phyloP scores from a whole-genome alignment of 35 echinoderm and acorn worm species.

The Patiria miniata region DNA sequence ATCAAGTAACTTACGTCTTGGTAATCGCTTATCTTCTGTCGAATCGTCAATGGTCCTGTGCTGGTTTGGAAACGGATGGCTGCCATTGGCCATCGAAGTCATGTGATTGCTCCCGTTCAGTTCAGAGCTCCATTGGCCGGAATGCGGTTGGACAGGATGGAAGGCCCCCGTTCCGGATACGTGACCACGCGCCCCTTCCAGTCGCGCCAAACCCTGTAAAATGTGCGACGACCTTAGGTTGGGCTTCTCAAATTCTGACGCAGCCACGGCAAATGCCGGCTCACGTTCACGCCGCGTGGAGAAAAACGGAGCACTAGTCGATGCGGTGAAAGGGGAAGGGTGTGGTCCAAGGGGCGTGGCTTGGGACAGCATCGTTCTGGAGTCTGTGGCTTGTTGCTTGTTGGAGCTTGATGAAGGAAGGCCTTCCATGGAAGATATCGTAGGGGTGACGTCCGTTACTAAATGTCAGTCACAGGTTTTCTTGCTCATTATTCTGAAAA shows the following conservation, averaged over 20 bases:
- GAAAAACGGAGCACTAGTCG: not conserved
- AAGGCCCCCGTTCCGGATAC: not conserved
- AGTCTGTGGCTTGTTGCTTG: not conserved
- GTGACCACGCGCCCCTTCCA: slow-evolving; percentile 5
- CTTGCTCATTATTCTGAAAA: no score
- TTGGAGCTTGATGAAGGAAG: not conserved
- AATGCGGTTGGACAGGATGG: not conserved
- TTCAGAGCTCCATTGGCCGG: not conserved
- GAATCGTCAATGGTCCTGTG: not conserved
- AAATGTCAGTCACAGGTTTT: no score
- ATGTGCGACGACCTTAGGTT: not conserved
- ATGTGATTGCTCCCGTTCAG: not conserved
- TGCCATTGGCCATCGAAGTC: not conserved
- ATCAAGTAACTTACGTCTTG: not conserved
- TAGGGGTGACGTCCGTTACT: no score
- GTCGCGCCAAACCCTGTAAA: not conserved
- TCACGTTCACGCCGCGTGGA: not conserved
- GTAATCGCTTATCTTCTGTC: not conserved
- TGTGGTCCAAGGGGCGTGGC: not conserved
- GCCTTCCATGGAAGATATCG: not conserved
- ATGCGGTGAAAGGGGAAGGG: not conserved
- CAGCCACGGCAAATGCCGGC: not conserved
- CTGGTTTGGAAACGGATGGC: not conserved
- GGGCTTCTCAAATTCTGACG: not conserved
- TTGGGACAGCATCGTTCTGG: not conserved